Evolutionary conservation across 1,140 invertebrate genomes (phyloP), one percentile per base, ranked within the genome.

Genomic region (Nasonia vitripennis): DNA sequence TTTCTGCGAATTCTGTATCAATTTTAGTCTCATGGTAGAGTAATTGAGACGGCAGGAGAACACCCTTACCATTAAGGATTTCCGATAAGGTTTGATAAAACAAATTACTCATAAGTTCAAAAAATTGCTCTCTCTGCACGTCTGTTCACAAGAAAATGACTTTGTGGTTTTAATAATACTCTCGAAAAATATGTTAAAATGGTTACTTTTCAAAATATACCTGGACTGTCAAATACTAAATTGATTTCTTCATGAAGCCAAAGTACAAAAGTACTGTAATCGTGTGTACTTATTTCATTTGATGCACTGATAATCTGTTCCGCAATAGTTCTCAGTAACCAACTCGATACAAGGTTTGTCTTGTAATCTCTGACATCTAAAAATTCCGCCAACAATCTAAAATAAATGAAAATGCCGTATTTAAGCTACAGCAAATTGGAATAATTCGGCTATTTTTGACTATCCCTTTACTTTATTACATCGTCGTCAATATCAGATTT

Each of bases 161-260:
- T 55, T 62, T 70, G 41, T 11, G 7, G 27, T 11, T 14, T 45
- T 12, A 70, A 67, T 3, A 67, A 37, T 55, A 27, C 41, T 17
- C 27, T n/a, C 4, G 7, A 62, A n/a, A n/a, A 62, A 62, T 37
- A 37, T n/a, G 17, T 62, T 10, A 17, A 9, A 4, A 55, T 55
- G 1, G 14, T 17, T 55, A 14, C 45, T 9, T 45, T 34, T 31
- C 27, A 31, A 27, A 68, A 31, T 68, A 41, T 77, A 70, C 67
- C 74, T 37, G 51, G 31, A 83, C 87, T 83, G 87, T 88, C 86
- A 87, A 78, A 86, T 77, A 92, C 88, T 23, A 90, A 62, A 77
- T 83, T 86, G n/a, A 91, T 89, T 86, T 89, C 90, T 20, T 90
- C 90, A 7, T 77, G 78, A 41, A 92, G 45, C 90, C 91, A 92